Percentiles rank a stretch among this genome's conserved stretches.
These are phyloP conservation scores for Tethea ocularis DNA, from an alignment of 2,888 invertebrate species.

Conservation along the genomic window DNA sequence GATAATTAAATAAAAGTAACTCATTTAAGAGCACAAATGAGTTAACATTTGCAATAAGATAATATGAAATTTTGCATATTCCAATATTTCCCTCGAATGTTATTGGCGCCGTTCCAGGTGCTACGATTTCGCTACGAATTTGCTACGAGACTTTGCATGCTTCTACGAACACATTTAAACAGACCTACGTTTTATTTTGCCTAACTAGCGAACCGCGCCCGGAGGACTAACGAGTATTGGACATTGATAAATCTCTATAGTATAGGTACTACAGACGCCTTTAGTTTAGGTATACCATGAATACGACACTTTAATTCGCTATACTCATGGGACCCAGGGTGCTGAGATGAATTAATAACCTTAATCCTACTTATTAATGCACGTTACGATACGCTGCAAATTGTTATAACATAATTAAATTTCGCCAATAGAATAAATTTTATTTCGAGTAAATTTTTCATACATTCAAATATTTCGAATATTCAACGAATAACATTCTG, in stretches of 20 bases:
- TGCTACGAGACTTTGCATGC: conserved; percentile 15
- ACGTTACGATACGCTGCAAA: not conserved
- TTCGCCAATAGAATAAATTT: too few species aligned
- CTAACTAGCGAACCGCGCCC: conserved; percentile 36
- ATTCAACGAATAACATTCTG: not conserved
- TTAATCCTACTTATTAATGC: too few species aligned
- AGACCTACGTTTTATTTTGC: conserved; percentile 33
- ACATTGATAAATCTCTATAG: conserved; percentile 12
- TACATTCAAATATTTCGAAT: not conserved
- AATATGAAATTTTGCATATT: conserved; percentile 32
- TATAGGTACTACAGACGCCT: conserved; percentile 6
- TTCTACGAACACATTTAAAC: conserved; percentile 15
- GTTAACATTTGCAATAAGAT: conserved; percentile 11
- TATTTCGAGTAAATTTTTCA: too few species aligned
- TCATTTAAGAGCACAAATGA: not conserved
- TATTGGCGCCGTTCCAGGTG: conserved; percentile 44
- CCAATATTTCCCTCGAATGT: conserved; percentile 22
- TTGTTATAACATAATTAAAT: not conserved
- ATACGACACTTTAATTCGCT: too few species aligned
- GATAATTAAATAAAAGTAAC: not conserved
- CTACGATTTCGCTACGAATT: conserved; percentile 7
- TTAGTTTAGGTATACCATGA: conserved; percentile 1
- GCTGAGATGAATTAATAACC: too few species aligned
- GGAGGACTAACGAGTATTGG: conserved; percentile 29
- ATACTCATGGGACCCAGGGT: too few species aligned